Conservation (phyloP, 2,113 vertebrate species). For the Setophaga kirtlandii region DNA sequence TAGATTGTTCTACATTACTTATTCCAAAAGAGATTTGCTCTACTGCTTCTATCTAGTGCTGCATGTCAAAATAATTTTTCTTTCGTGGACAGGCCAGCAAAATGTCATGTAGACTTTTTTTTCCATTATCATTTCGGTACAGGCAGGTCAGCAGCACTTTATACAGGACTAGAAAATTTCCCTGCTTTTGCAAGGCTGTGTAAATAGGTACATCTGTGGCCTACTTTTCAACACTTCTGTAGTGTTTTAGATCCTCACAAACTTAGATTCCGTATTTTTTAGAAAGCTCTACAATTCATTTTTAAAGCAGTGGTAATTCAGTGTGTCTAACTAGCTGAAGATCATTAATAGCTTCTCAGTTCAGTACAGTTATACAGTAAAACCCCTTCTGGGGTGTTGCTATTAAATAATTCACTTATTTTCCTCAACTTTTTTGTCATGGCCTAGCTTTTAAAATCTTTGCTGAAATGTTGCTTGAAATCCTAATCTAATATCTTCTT, state of each 20-base stretch:
- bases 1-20: constrained; percentile 4
- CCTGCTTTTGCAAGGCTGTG: background rate
- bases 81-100: background rate
- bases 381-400: constrained; percentile 3
- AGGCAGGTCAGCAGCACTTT: constrained; percentile 8
- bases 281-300: background rate
- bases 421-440: background rate
- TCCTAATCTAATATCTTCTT: background rate
- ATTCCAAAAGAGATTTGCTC: constrained; percentile 47
- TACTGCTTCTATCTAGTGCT: constrained; percentile 21
- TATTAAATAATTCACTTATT: constrained; percentile 39
- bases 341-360: constrained; percentile 14
- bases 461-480: background rate
- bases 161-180: background rate
- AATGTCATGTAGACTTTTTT: constrained; percentile 41
- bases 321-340: constrained; percentile 13
- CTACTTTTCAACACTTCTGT: background rate
- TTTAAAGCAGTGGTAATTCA: constrained; percentile 26
- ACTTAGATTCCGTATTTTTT: background rate
- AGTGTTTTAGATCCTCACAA: background rate
- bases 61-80: constrained; percentile 45
- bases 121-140: background rate
- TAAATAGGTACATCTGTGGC: background rate
- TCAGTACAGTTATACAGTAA: background rate
- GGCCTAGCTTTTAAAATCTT: background rate